phyloP scores from a whole-genome alignment of 2,888 invertebrate species.

The Baronia brevicornis region DNA sequence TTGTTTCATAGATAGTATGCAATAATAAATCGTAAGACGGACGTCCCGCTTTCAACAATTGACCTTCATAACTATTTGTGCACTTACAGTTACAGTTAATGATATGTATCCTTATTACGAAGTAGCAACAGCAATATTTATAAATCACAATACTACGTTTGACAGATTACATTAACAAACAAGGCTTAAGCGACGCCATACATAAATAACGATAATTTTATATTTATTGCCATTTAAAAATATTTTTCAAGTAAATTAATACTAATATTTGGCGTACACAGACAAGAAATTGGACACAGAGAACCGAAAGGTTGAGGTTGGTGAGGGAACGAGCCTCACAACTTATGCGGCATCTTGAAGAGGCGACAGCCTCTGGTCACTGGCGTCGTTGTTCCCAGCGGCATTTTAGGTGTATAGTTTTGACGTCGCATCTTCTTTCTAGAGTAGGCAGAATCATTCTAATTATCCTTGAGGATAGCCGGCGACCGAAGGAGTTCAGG shows the following conservation, averaged over 20 bases:
- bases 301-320: too few relatives aligned
- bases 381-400: too few relatives aligned
- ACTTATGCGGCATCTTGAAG: too few relatives aligned
- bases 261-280: too few relatives aligned
- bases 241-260: not conserved
- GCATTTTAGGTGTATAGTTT: too few relatives aligned
- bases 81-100: constrained; percentile 9
- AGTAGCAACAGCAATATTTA: constrained; percentile 9
- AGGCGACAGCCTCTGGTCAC: too few relatives aligned
- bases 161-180: constrained; percentile 10
- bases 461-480: too few relatives aligned
- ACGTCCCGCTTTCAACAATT: constrained; percentile 5
- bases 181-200: constrained; percentile 11
- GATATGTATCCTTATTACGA: constrained; percentile 17
- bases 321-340: too few relatives aligned
- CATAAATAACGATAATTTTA: constrained; percentile 10
- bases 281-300: too few relatives aligned
- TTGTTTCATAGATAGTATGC: not conserved
- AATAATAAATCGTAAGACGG: constrained; percentile 1
- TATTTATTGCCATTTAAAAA: constrained; percentile 6
- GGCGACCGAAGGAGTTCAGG: too few relatives aligned
- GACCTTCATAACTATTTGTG: constrained; percentile 12
- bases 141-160: constrained; percentile 13
- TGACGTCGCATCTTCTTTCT: too few relatives aligned
- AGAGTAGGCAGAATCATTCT: too few relatives aligned